Evolutionary conservation across 2,797 vertebrate species (phyloP), one percentile per base, ranked within the genome.

Genomic region (Mycteria americana): DNA sequence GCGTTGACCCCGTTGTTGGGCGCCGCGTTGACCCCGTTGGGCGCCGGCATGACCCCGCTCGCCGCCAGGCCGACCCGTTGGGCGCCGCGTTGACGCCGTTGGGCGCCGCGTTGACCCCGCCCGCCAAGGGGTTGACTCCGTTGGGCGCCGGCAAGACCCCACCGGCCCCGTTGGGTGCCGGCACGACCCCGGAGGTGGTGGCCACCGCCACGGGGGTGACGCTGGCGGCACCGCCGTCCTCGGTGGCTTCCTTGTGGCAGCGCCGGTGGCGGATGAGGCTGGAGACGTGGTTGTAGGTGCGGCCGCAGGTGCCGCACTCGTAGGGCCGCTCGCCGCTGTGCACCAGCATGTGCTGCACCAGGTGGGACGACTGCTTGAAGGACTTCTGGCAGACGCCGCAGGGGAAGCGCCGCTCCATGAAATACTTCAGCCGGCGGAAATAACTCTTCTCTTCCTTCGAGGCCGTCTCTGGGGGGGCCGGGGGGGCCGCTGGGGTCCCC

Each of bases 361-460:
- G 98, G 96, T 99, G 99, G 37, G 99, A 99, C 54, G 99, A 99
- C 98, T 99, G 99, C 97, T 99, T 99, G 98, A 99, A 99, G 92
- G 98, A 98, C 96, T 99, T 99, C 89, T 99, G 99, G 98, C 99
- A 99, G 60, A 99, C 98, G 2, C 99, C 98, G 81, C 99, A 99
- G 18, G 99, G 98, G 98, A 99, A 99, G 88, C 98, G 97, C 35
- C 97, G 96, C 85, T 98, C 98, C 79, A 98, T 97, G 57, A 98
- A 91, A 79, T 98, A 98, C 63, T 97, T 97, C 17, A 98, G 88
- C 7, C 98, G 84, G 0, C 98, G 96, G 80, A 98, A 98, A 48
- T 98, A 98, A 24, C 93, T 95, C 68, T 98, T 98, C 87, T 98
- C 98, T 3, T 98, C 98, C 67, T 97, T 97, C n/a, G 86, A 60